Evolutionary conservation across 2,888 invertebrate genomes (phyloP).

Genomic region (Leptopilina syphax): DNA sequence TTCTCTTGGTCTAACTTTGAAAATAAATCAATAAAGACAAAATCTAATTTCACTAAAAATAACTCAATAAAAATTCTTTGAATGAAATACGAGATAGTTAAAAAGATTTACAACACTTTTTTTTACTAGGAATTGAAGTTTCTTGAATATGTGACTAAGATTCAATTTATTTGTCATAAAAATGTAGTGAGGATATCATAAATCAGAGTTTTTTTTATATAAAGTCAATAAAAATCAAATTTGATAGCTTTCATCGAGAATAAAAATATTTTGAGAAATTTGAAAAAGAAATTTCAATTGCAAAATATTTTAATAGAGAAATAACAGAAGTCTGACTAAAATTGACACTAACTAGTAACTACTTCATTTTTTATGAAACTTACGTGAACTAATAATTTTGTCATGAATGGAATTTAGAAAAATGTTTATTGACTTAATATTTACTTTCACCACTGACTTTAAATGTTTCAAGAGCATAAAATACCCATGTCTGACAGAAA

Average conservation of each 20-base stretch:
- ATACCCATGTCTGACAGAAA: too few species aligned
- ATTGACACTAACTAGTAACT: too few species aligned
- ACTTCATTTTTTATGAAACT: too few species aligned
- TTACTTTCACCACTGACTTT: too few species aligned
- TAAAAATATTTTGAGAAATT: background rate
- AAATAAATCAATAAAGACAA: background rate
- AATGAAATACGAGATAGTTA: slow-evolving; percentile 17
- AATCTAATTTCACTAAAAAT: background rate
- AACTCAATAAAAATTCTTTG: background rate
- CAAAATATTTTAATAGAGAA: too few species aligned
- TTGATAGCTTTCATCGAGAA: background rate
- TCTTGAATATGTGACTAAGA: background rate
- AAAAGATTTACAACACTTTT: slow-evolving; percentile 23
- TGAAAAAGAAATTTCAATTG: too few species aligned
- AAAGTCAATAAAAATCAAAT: slow-evolving; percentile 3
- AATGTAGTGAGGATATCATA: background rate
- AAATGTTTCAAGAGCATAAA: too few species aligned
- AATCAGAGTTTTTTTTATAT: background rate
- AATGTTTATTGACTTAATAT: too few species aligned
- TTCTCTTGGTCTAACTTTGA: background rate
- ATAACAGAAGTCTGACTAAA: too few species aligned
- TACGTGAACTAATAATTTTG: too few species aligned
- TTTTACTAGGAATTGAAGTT: background rate
- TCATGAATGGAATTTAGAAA: too few species aligned
- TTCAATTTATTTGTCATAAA: background rate